Conservation (phyloP, 2,113 vertebrate genomes). For the Morone chrysops region DNA sequence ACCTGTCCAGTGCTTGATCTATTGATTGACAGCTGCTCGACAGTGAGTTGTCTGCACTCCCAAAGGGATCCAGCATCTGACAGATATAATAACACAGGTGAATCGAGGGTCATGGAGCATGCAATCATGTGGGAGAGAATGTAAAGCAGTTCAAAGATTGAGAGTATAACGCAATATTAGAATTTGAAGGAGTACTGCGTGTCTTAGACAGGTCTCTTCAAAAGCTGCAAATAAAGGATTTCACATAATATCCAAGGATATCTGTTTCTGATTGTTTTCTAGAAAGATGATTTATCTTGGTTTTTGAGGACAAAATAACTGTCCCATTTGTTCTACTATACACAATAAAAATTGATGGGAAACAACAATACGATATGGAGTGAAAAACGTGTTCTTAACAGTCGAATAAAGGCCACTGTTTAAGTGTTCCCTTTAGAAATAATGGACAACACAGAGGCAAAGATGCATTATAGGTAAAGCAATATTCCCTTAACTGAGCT, state of each 20-base stretch:
- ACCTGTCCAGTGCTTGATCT: conserved; percentile 94
- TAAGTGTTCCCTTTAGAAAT: neutral
- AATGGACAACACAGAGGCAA: neutral
- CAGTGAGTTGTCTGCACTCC: conserved; percentile 88
- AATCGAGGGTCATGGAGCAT: conserved; percentile 38
- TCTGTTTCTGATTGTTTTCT: too few species aligned
- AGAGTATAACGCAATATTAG: neutral
- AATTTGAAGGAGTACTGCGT: neutral
- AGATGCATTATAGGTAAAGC: too few species aligned
- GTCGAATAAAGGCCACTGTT: neutral
- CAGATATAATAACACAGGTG: conserved; percentile 51
- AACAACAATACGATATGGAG: too few species aligned
- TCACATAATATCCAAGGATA: too few species aligned
- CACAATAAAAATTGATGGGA: too few species aligned
- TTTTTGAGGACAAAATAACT: too few species aligned
- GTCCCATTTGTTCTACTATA: too few species aligned
- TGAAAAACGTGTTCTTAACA: too few species aligned
- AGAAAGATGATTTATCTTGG: too few species aligned
- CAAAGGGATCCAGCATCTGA: conserved; percentile 91
- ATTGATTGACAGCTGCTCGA: conserved; percentile 94
- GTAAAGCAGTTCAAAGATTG: conserved; percentile 5
- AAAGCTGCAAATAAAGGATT: too few species aligned
- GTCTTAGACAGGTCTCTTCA: too few species aligned
- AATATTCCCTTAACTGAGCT: neutral
- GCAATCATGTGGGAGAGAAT: conserved; percentile 27